phyloP scores from a whole-genome alignment of 1,140 invertebrate genomes.

The Hesperophylax magnus region DNA sequence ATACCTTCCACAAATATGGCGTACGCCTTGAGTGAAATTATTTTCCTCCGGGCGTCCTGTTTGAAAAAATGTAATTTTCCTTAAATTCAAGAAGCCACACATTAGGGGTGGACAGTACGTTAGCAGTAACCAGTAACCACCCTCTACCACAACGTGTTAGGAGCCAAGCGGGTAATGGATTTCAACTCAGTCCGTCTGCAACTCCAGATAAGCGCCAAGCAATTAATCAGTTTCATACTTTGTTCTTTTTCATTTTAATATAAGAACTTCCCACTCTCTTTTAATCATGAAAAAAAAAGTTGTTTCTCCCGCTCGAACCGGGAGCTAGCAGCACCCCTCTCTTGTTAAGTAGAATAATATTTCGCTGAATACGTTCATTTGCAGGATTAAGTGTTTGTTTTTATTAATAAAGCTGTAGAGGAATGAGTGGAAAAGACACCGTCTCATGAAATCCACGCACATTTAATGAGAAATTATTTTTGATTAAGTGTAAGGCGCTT shows the following conservation, averaged over 20 bases:
- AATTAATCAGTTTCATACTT: constrained; percentile 49
- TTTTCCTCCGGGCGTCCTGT: too few species aligned
- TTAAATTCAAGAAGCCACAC: too few species aligned
- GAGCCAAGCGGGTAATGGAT: constrained; percentile 35
- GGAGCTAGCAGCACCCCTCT: background rate
- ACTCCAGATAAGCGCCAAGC: constrained; percentile 31
- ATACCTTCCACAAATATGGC: too few species aligned
- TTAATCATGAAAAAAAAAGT: background rate
- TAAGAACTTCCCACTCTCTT: background rate
- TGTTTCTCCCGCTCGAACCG: background rate
- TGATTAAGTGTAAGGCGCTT: too few species aligned
- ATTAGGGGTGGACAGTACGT: too few species aligned
- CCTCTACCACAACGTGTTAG: too few species aligned
- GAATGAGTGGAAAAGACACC: background rate
- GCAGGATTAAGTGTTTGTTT: constrained; percentile 34
- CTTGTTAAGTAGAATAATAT: constrained; percentile 22
- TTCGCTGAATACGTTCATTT: constrained; percentile 18
- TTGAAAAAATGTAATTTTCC: too few species aligned
- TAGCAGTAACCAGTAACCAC: too few species aligned
- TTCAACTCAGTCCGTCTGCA: constrained; percentile 30
- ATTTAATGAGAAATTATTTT: constrained; percentile 4
- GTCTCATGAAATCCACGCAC: background rate
- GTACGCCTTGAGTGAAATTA: too few species aligned
- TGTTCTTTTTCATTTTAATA: constrained; percentile 41
- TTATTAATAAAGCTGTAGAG: constrained; percentile 26